Percentiles rank a stretch among this genome's conserved stretches.
phyloP scores from a whole-genome alignment of 2,888 invertebrate genomes.

The Gerris lacustris region DNA sequence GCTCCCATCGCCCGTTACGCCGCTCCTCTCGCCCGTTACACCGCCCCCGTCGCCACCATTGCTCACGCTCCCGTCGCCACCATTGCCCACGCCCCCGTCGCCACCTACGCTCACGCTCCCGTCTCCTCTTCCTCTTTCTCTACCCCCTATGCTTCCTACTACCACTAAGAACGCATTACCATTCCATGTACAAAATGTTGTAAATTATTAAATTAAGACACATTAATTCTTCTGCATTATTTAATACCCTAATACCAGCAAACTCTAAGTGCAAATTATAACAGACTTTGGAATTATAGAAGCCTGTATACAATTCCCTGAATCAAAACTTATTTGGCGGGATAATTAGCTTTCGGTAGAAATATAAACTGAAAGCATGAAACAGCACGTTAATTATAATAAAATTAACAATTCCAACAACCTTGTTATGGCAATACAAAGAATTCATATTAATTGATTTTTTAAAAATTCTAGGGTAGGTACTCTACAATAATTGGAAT shows the following conservation, averaged over 20 bases:
- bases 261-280: too few relatives aligned
- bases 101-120: slow-evolving; percentile 25
- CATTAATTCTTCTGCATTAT: background rate
- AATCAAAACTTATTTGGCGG: too few relatives aligned
- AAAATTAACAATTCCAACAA: too few relatives aligned
- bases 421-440: too few relatives aligned
- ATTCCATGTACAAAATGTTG: background rate
- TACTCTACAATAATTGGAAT: too few relatives aligned
- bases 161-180: background rate
- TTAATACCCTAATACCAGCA: background rate
- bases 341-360: too few relatives aligned
- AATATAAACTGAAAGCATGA: too few relatives aligned
- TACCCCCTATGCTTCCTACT: background rate
- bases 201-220: background rate
- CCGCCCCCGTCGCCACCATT: slow-evolving; percentile 17
- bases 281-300: too few relatives aligned
- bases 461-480: too few relatives aligned
- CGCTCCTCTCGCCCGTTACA: slow-evolving; percentile 9
- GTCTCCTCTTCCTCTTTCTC: slow-evolving; percentile 7
- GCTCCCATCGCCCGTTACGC: slow-evolving; percentile 3
- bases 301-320: too few relatives aligned
- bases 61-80: slow-evolving; percentile 18
- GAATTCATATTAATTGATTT: too few relatives aligned
- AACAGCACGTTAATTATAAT: too few relatives aligned
- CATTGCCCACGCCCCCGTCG: slow-evolving; percentile 27